Base-by-base conservation (phyloP, 2,113 vertebrate genomes). In the Otus sunia region DNA sequence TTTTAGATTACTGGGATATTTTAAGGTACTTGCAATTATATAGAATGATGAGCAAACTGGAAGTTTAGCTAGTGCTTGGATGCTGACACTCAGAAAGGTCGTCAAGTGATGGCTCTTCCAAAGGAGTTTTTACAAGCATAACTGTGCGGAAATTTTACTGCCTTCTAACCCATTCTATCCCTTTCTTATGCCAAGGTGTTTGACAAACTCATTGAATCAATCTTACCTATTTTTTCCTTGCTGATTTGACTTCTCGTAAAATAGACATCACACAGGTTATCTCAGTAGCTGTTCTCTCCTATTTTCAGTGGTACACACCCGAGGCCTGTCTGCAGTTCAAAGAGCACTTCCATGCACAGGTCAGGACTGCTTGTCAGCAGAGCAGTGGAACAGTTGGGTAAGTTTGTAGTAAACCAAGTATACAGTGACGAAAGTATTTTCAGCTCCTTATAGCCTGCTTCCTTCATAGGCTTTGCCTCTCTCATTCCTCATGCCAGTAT, bases 271-370 rank as follows among this genome's bases (percentile, higher is more conserved):
- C 3, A 3, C 8, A 18, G 30, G 88, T 41, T 78, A 80, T 66
- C 19, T 30, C 58, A 64, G 47, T 62, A 50, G 41, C 79, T 92
- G 30, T 75, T 81, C 67, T 71, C 76, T 93, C 62, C 56, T 90
- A 1, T 93, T 94, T 96, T 72, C 97, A 99, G 99, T 99, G 98
- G 94, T 99, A 99, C 94, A 99, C 98, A 2, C 98, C 98, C 4
- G 97, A 98, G 30, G 98, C 99, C 78, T 98, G 98, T 81, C 94
- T 99, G 53, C 98, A 99, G 92, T 95, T 98, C 68, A 98, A 98
- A 93, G 98, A 98, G 13, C 97, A 99, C 85, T 99, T 99, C 97
- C 98, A 98, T 6, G 7, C 64, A 10, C 96, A 97, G 92, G 98
- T 98, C 77, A 98, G 93, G 59, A 75, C 60, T 6, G 98, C 97